Evolutionary conservation across 2,113 vertebrate species (phyloP).

Genomic region (Orcinus orca): DNA sequence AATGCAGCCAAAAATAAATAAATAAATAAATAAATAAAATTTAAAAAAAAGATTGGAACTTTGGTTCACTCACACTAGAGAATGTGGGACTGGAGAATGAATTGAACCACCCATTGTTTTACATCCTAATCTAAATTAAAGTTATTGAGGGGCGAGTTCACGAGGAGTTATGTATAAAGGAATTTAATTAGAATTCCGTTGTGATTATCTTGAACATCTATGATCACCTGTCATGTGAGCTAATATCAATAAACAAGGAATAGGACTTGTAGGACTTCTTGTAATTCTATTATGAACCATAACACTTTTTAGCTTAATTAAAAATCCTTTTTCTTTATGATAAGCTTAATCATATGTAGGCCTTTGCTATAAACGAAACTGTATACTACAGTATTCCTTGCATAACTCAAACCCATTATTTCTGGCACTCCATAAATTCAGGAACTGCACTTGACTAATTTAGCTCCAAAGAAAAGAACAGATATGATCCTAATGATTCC

Average conservation of each 20-base stretch:
- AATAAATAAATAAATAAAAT: too few species aligned
- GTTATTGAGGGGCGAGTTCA: neutral
- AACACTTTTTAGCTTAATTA: neutral
- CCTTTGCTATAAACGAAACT: neutral
- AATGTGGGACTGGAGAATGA: neutral
- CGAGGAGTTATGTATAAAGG: neutral
- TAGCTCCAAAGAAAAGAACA: neutral
- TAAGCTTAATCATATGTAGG: neutral
- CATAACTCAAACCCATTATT: neutral
- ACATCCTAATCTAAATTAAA: neutral
- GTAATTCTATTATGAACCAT: neutral
- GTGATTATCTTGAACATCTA: neutral
- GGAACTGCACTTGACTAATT: neutral
- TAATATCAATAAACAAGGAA: constrained; percentile 15
- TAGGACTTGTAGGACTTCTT: neutral
- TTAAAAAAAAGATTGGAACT: neutral
- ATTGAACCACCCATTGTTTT: neutral
- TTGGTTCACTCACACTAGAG: neutral
- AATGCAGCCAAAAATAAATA: too few species aligned
- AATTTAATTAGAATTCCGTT: constrained; percentile 35
- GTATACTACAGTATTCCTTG: neutral
- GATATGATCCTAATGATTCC: neutral
- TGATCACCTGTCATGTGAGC: neutral
- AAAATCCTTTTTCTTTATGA: neutral
- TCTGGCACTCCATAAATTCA: neutral